These are phyloP conservation scores for Clistopyga incitator DNA, from an alignment of 2,888 invertebrate species.

Conservation along the genomic window DNA sequence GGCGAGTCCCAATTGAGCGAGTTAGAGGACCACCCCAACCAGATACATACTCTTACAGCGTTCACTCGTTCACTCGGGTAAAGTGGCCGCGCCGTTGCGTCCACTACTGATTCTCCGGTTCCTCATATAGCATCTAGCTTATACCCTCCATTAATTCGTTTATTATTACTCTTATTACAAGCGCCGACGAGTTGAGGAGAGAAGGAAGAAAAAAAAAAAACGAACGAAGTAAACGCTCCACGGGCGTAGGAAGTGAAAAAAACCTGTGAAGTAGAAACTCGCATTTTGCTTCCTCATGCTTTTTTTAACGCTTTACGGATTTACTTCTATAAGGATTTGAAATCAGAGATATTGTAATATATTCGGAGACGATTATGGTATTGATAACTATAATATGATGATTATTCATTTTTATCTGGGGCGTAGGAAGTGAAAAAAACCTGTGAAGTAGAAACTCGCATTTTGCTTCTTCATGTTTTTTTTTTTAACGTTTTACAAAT, in stretches of 20 bases:
- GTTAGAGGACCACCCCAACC: slow-evolving; percentile 61
- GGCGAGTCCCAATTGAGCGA: slow-evolving; percentile 61
- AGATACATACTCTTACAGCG: slow-evolving; percentile 26
- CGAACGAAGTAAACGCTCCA: neutral
- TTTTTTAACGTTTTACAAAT: too few relatives aligned
- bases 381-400: too few relatives aligned
- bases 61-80: slow-evolving; percentile 50
- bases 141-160: slow-evolving; percentile 56
- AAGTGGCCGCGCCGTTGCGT: slow-evolving; percentile 47
- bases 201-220: slow-evolving; percentile 21
- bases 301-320: too few relatives aligned
- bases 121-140: slow-evolving; percentile 23
- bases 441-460: too few relatives aligned
- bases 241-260: slow-evolving; percentile 13
- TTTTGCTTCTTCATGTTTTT: too few relatives aligned
- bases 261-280: too few relatives aligned
- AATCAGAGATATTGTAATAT: too few relatives aligned
- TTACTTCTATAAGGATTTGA: too few relatives aligned
- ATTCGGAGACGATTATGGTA: too few relatives aligned
- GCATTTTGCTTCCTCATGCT: too few relatives aligned
- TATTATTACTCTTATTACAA: slow-evolving; percentile 50
- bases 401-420: too few relatives aligned
- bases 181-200: slow-evolving; percentile 19
- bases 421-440: slow-evolving; percentile 15
- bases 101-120: slow-evolving; percentile 27